Evolutionary conservation across 2,888 invertebrate species (phyloP).

Genomic region (Phytoseiulus persimilis): DNA sequence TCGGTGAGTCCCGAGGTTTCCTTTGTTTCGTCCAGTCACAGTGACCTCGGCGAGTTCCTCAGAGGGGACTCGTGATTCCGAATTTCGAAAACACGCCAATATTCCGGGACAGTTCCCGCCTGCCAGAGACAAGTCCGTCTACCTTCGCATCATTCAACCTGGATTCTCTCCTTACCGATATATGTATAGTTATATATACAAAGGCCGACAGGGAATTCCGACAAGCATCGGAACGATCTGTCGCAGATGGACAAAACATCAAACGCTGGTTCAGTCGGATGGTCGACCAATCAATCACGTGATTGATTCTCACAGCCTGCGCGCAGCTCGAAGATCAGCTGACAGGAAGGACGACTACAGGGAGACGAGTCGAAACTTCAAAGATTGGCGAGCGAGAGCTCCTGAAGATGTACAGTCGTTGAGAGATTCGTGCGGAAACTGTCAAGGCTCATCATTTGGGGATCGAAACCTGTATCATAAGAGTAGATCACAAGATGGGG

Average conservation of each 20-base stretch:
- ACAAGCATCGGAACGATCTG: background rate
- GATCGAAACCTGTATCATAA: too few relatives aligned
- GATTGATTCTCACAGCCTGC: too few relatives aligned
- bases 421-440: too few relatives aligned
- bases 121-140: background rate
- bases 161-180: background rate
- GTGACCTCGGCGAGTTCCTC: background rate
- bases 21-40: background rate
- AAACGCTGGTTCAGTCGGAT: background rate
- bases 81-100: background rate
- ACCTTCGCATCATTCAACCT: background rate
- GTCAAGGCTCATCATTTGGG: too few relatives aligned
- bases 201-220: background rate
- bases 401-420: too few relatives aligned
- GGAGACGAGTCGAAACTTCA: too few relatives aligned
- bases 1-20: background rate
- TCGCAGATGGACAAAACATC: background rate
- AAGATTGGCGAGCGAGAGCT: too few relatives aligned
- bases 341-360: too few relatives aligned
- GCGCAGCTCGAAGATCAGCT: too few relatives aligned
- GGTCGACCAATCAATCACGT: too few relatives aligned
- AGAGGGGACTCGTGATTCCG: background rate
- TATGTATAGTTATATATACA: conserved; percentile 36
- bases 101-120: background rate
- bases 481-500: too few relatives aligned